phyloP scores from a whole-genome alignment of 1,140 invertebrate genomes.

The Aphidius gifuensis region DNA sequence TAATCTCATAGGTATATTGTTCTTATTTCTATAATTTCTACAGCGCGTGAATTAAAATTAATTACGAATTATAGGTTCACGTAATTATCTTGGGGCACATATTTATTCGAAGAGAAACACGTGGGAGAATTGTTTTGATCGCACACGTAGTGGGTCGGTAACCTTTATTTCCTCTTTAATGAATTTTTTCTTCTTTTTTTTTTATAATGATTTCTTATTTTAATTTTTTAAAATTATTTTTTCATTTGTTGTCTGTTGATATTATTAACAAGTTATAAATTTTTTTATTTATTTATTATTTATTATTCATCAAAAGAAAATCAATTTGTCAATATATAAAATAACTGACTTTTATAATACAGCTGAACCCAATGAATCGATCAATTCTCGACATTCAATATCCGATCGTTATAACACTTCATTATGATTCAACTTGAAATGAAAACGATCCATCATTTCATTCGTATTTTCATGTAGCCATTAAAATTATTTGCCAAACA shows the following conservation, averaged over 20 bases:
- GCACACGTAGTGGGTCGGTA: conserved; percentile 12
- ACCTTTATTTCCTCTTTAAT: conserved; percentile 13
- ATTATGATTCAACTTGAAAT: conserved; percentile 8
- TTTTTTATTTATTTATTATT: neutral
- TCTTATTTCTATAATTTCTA: conserved; percentile 10
- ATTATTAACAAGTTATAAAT: neutral
- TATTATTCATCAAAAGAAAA: neutral
- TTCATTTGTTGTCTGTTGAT: neutral
- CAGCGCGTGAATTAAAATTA: conserved; percentile 28
- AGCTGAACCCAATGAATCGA: conserved; percentile 1
- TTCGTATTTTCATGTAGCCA: too few relatives aligned
- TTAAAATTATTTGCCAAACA: too few relatives aligned
- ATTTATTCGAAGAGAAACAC: conserved; percentile 19
- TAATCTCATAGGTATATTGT: neutral
- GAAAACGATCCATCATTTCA: conserved; percentile 12
- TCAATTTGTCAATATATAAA: neutral
- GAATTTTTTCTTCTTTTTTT: conserved; percentile 5
- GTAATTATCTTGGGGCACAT: conserved; percentile 22
- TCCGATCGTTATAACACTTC: conserved; percentile 10
- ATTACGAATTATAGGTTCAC: conserved; percentile 29
- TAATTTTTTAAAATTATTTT: neutral
- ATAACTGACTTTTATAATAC: neutral
- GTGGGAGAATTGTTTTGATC: conserved; percentile 24
- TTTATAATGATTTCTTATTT: neutral
- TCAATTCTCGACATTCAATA: conserved; percentile 14